phyloP scores from a whole-genome alignment of 2,113 vertebrate genomes.

The Erinaceus europaeus region DNA sequence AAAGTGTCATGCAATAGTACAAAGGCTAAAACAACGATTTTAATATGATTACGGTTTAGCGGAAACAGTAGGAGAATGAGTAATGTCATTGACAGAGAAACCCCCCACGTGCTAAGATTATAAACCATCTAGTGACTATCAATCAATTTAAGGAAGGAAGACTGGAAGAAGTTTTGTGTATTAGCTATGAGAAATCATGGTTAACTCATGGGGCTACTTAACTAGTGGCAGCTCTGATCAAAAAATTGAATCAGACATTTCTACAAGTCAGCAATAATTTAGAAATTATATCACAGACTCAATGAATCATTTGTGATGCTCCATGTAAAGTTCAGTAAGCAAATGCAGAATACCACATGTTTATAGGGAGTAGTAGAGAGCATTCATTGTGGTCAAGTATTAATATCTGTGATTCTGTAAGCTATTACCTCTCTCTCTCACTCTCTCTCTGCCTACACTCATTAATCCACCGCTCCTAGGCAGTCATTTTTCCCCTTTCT shows the following conservation, averaged over 20 bases:
- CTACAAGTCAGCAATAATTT: slow-evolving; percentile 26
- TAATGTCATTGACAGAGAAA: slow-evolving; percentile 13
- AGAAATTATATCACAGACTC: background rate
- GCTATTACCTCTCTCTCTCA: too few relatives aligned
- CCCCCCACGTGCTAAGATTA: background rate
- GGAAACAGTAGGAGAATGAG: slow-evolving; percentile 28
- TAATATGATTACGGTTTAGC: slow-evolving; percentile 11
- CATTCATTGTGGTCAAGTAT: background rate
- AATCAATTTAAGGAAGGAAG: slow-evolving; percentile 33
- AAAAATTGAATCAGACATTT: slow-evolving; percentile 31
- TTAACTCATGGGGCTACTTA: slow-evolving; percentile 35
- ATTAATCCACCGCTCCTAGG: too few relatives aligned
- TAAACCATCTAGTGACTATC: slow-evolving; percentile 40
- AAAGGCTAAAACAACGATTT: too few relatives aligned
- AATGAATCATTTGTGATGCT: background rate
- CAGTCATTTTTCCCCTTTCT: too few relatives aligned
- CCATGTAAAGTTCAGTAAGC: background rate
- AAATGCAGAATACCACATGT: background rate
- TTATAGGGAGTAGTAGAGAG: background rate
- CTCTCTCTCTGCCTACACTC: too few relatives aligned
- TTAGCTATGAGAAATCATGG: slow-evolving; percentile 39
- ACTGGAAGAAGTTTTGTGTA: background rate
- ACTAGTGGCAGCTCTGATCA: slow-evolving; percentile 14
- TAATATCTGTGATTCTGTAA: background rate
- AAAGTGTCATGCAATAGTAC: background rate